phyloP scores from a whole-genome alignment of 92 coral and sea anemone species.

The Porites divaricata region DNA sequence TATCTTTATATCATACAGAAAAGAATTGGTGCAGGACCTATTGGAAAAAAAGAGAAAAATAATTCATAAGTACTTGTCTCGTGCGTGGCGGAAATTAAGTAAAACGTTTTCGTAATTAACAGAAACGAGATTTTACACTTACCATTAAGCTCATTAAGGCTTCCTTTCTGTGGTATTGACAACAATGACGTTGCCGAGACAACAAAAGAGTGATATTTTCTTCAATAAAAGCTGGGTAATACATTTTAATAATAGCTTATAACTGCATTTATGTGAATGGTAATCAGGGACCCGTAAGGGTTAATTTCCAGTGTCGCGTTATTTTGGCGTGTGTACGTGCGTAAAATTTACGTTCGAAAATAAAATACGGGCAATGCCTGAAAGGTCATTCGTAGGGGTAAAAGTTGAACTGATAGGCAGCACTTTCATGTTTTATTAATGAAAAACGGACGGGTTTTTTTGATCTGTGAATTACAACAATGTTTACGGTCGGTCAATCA shows the following conservation, averaged over 20 bases:
- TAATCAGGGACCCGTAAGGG: constrained; percentile 3
- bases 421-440: too few species aligned
- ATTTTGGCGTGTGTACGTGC: too few species aligned
- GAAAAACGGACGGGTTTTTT: too few species aligned
- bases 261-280: not conserved
- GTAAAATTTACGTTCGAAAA: too few species aligned
- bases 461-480: too few species aligned
- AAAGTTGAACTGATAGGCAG: too few species aligned
- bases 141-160: not conserved
- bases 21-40: not conserved
- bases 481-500: too few species aligned
- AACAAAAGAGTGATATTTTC: not conserved
- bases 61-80: not conserved
- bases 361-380: too few species aligned
- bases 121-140: not conserved
- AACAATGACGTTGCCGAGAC: not conserved
- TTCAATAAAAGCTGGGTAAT: not conserved
- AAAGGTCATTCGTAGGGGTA: too few species aligned
- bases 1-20: not conserved
- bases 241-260: not conserved
- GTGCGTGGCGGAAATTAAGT: not conserved
- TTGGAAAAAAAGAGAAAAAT: not conserved
- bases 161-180: not conserved
- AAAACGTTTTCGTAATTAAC: not conserved
- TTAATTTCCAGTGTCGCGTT: not conserved